Evolutionary conservation across 2,797 vertebrate genomes (phyloP).

Genomic region (Anabas testudineus): DNA sequence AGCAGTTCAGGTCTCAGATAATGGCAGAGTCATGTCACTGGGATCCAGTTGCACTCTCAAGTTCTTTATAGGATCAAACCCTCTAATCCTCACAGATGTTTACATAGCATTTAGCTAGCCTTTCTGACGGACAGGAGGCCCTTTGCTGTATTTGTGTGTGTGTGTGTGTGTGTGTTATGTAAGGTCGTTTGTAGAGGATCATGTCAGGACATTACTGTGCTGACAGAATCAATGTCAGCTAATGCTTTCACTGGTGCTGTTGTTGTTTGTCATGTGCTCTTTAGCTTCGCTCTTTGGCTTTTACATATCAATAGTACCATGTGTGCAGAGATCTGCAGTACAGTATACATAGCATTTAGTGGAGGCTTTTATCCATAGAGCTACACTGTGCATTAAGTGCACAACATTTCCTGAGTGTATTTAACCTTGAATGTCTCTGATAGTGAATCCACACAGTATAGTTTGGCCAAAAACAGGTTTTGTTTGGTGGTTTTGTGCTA

Average conservation of each 20-base stretch:
- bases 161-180: conserved; percentile 48
- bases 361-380: conserved; percentile 31
- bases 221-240: conserved; percentile 59
- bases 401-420: background rate
- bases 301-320: conserved; percentile 40
- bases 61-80: conserved; percentile 50
- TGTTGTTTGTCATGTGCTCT: conserved; percentile 26
- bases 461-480: no score
- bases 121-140: conserved; percentile 21
- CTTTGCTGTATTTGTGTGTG: conserved; percentile 24
- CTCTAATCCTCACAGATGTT: conserved; percentile 65
- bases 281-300: conserved; percentile 19
- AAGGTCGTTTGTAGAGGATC: conserved; percentile 35
- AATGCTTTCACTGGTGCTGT: conserved; percentile 42
- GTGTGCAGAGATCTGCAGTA: conserved; percentile 18
- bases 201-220: conserved; percentile 47
- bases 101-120: conserved; percentile 57
- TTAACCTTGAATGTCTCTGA: conserved; percentile 9
- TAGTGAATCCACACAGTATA: background rate
- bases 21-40: conserved; percentile 21
- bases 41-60: conserved; percentile 29
- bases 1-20: conserved; percentile 15
- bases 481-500: background rate
- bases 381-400: background rate
- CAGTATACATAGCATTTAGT: background rate